Evolutionary conservation across 2,797 vertebrate species (phyloP).

Genomic region (Pseudochirops corinnae): DNA sequence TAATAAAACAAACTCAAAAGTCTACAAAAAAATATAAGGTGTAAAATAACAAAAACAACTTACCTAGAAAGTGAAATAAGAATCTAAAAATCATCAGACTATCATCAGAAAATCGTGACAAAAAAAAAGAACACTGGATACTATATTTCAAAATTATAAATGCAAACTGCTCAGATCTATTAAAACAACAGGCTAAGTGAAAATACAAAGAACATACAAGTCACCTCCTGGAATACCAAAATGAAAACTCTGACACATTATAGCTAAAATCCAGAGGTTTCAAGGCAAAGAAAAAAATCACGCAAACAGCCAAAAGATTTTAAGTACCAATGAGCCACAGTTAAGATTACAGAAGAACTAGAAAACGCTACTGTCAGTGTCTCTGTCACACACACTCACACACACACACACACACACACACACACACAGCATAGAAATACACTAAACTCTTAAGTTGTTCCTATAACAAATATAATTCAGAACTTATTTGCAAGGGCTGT

Average conservation of each 20-base stretch:
- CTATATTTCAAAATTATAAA: neutral
- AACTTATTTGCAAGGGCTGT: neutral
- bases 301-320: neutral
- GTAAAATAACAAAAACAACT: neutral
- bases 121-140: neutral
- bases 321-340: no score
- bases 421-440: neutral
- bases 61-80: neutral
- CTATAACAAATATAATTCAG: neutral
- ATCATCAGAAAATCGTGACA: neutral
- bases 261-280: neutral
- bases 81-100: neutral
- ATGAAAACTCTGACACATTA: neutral
- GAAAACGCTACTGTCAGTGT: neutral
- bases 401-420: neutral
- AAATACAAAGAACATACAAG: neutral
- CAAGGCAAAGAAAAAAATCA: neutral
- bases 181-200: neutral
- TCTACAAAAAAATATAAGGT: neutral
- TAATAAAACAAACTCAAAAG: neutral
- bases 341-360: no score
- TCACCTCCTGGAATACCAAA: neutral
- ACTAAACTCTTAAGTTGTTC: neutral
- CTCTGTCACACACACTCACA: neutral
- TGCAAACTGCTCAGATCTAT: neutral